Percentiles rank a stretch among this genome's conserved stretches.
Evolutionary conservation across 2,113 vertebrate species (phyloP).

Genomic region (Aepyceros melampus): DNA sequence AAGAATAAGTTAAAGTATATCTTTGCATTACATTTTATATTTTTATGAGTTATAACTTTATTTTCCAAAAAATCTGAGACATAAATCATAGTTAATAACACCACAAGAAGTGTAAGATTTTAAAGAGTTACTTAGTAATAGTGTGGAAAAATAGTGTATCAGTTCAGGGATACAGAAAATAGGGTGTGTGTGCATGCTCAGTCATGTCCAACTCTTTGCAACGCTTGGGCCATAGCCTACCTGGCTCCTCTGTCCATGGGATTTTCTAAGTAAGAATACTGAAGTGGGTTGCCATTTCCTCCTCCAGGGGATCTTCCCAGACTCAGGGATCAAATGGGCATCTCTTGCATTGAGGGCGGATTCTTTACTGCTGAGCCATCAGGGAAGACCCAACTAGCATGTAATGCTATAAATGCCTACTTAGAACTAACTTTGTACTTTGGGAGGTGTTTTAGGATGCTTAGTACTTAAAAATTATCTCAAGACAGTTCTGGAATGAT

Average conservation of each 20-base stretch:
- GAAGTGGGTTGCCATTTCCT: background rate
- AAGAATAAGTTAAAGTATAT: background rate
- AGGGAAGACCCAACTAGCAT: background rate
- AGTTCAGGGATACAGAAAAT: background rate
- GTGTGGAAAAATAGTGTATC: background rate
- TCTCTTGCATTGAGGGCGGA: background rate
- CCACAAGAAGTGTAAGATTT: background rate
- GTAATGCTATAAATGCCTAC: background rate
- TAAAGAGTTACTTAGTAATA: background rate
- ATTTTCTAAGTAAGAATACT: background rate
- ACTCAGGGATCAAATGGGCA: background rate
- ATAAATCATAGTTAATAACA: background rate
- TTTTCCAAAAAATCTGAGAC: background rate
- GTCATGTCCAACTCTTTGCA: background rate
- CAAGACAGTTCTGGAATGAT: background rate
- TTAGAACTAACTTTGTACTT: background rate
- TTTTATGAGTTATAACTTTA: background rate
- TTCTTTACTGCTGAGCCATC: background rate
- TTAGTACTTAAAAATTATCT: constrained; percentile 14
- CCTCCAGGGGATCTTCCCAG: background rate
- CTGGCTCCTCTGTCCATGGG: background rate
- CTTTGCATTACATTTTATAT: background rate
- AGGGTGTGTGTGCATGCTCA: background rate
- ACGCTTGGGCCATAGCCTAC: background rate
- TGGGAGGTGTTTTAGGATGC: background rate